These are phyloP conservation scores for Siphamia tubifer DNA, from an alignment of 2,113 vertebrate genomes.

Conservation along the genomic window DNA sequence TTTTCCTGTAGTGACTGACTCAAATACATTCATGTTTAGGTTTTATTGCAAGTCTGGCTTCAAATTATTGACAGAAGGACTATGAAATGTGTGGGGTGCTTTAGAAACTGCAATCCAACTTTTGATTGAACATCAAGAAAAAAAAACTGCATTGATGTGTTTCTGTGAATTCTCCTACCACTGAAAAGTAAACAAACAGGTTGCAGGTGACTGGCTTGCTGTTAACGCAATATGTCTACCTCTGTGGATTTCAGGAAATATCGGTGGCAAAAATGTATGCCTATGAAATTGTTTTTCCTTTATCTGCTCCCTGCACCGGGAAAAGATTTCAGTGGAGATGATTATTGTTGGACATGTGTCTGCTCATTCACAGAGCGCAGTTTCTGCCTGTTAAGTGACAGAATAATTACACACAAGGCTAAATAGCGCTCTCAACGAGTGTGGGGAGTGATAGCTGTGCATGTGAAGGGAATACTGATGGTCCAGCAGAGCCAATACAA, in stretches of 20 bases:
- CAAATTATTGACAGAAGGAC: not conserved
- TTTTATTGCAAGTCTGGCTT: not conserved
- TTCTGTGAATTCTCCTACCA: conserved; percentile 9
- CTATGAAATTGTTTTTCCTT: conserved; percentile 40
- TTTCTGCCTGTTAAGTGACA: conserved; percentile 74
- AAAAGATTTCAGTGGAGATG: conserved; percentile 44
- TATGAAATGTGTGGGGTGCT: not conserved
- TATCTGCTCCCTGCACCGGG: conserved; percentile 1
- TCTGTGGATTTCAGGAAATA: not conserved
- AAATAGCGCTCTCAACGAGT: conserved; percentile 51
- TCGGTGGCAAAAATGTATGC: conserved; percentile 16
- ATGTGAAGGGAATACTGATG: conserved; percentile 75
- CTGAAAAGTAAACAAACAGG: not conserved
- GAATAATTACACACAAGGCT: conserved; percentile 74
- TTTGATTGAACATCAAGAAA: no score
- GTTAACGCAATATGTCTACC: conserved; percentile 26
- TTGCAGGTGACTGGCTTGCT: conserved; percentile 30
- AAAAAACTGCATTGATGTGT: not conserved
- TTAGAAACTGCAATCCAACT: not conserved
- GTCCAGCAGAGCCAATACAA: conserved; percentile 8
- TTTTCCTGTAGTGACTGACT: not conserved
- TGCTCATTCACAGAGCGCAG: conserved; percentile 53
- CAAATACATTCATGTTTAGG: not conserved
- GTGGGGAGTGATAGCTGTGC: conserved; percentile 57
- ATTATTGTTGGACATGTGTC: conserved; percentile 57